A percentile compares a stretch with the other conserved stretches of the same genome.
These are phyloP conservation scores for Belgica antarctica DNA, from an alignment of 2,888 invertebrate species.

Conservation along the genomic window DNA sequence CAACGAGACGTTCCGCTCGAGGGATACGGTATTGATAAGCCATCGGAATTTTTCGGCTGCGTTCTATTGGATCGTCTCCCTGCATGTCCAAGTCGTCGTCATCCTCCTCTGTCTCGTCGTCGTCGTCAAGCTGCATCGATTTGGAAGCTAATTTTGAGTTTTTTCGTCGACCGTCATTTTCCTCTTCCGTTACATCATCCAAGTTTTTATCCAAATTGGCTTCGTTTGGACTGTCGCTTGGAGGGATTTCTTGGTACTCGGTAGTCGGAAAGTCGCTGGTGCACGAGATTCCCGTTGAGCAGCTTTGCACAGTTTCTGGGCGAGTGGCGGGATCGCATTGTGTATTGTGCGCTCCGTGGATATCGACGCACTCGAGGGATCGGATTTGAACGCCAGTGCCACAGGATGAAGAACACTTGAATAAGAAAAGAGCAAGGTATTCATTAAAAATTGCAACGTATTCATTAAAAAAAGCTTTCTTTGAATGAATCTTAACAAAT, in stretches of 20 bases:
- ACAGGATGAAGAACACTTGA: constrained; percentile 88
- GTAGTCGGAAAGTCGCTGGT: constrained; percentile 51
- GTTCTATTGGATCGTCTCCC: constrained; percentile 32
- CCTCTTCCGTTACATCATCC: constrained; percentile 31
- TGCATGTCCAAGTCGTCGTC: constrained; percentile 36
- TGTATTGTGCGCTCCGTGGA: constrained; percentile 58
- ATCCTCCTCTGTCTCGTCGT: constrained; percentile 29
- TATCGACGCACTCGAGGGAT: constrained; percentile 74
- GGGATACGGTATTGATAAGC: constrained; percentile 37
- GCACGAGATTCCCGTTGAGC: constrained; percentile 73
- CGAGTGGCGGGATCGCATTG: constrained; percentile 67
- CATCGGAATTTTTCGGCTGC: background rate
- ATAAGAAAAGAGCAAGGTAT: background rate
- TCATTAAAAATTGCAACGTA: too few relatives aligned
- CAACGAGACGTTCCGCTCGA: constrained; percentile 49
- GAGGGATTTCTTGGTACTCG: background rate
- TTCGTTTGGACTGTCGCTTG: constrained; percentile 19
- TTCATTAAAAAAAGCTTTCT: background rate
- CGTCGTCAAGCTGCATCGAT: background rate
- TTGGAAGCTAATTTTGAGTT: background rate
- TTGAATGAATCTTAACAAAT: background rate
- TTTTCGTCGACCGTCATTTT: background rate
- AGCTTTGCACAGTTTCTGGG: constrained; percentile 69
- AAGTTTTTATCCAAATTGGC: background rate
- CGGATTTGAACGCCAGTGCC: constrained; percentile 83